Evolutionary conservation across 2,888 invertebrate genomes (phyloP).

Genomic region (Diachrysia chrysitis): DNA sequence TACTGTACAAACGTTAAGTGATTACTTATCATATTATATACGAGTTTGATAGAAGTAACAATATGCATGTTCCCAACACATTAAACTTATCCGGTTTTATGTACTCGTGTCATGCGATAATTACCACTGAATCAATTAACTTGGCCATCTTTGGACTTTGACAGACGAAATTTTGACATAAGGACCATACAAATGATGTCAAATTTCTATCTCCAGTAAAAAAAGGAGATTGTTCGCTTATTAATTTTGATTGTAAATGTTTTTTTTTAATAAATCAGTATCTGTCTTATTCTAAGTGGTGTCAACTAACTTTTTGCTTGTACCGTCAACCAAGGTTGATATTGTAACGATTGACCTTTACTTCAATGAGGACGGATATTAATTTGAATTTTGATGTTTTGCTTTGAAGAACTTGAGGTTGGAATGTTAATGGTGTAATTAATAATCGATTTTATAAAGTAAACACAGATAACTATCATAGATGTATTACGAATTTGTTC

Average conservation of each 20-base stretch:
- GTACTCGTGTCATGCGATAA: slow-evolving; percentile 46
- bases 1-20: slow-evolving; percentile 11
- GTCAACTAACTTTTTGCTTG: slow-evolving; percentile 45
- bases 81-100: slow-evolving; percentile 42
- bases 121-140: slow-evolving; percentile 50
- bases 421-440: slow-evolving; percentile 39
- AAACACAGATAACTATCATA: neutral
- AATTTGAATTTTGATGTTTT: slow-evolving; percentile 38
- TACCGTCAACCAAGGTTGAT: slow-evolving; percentile 28
- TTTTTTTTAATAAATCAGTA: slow-evolving; percentile 40
- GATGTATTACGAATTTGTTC: no score
- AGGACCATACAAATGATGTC: neutral
- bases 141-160: neutral
- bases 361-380: slow-evolving; percentile 29
- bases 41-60: slow-evolving; percentile 25
- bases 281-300: slow-evolving; percentile 31
- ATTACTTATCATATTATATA: slow-evolving; percentile 8
- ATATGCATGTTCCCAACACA: slow-evolving; percentile 50
- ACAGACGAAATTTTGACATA: neutral
- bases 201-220: no score
- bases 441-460: slow-evolving; percentile 12
- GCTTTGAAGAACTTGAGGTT: slow-evolving; percentile 25
- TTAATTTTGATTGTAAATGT: no score
- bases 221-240: no score
- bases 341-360: slow-evolving; percentile 42